Percentiles rank a stretch among this genome's conserved stretches.
Conservation (phyloP, 2,888 invertebrate genomes). For the Coenonympha glycerion region DNA sequence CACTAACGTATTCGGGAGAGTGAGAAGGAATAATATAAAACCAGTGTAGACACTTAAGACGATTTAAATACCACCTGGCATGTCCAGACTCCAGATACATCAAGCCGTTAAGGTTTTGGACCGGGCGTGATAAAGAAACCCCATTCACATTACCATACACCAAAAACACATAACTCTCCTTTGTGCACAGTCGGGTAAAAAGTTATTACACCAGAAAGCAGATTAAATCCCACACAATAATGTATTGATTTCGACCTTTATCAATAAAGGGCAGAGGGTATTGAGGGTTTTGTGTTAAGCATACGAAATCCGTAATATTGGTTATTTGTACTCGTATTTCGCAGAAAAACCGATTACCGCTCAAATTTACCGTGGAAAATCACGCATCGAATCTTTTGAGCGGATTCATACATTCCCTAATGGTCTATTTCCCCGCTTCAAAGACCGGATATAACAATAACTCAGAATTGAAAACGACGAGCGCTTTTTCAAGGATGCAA, state of each 20-base stretch:
- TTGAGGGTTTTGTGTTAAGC: not conserved
- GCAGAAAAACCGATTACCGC: not conserved
- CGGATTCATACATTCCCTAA: conserved; percentile 11
- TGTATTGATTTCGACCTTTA: not conserved
- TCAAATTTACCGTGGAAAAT: not conserved
- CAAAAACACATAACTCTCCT: not conserved
- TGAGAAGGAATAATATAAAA: too few relatives aligned
- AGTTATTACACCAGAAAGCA: not conserved
- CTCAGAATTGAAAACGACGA: conserved; percentile 17
- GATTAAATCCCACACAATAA: not conserved
- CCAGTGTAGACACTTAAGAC: too few relatives aligned
- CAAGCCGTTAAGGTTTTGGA: too few relatives aligned
- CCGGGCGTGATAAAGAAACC: too few relatives aligned
- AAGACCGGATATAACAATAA: conserved; percentile 8
- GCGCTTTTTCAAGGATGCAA: conserved; percentile 9
- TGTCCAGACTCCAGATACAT: too few relatives aligned
- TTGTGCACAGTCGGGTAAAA: not conserved
- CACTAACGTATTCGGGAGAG: too few relatives aligned
- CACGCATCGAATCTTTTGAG: not conserved
- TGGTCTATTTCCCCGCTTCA: conserved; percentile 10
- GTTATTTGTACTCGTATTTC: not conserved
- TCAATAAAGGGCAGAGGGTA: not conserved
- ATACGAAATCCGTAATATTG: not conserved
- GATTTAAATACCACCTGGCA: too few relatives aligned
- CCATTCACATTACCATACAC: too few relatives aligned